Percentiles rank a stretch among this genome's conserved stretches.
These are phyloP conservation scores for Atopsyche davidsoni DNA, from an alignment of 1,140 invertebrate species.

Conservation along the genomic window DNA sequence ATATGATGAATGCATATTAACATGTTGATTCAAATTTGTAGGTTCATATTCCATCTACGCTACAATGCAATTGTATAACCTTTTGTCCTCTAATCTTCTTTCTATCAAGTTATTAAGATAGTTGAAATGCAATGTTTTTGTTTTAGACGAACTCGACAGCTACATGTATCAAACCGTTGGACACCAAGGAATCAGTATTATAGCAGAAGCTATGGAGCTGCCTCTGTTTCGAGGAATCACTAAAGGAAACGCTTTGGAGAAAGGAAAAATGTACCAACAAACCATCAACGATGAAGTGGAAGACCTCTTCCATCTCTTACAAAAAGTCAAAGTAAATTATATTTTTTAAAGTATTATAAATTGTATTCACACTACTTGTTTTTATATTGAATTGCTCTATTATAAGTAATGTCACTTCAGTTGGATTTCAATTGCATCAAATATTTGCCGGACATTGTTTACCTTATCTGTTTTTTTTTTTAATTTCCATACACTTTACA, in stretches of 20 bases:
- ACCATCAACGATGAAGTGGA: conserved; percentile 97
- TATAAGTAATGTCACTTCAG: too few species aligned
- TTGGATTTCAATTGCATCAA: too few species aligned
- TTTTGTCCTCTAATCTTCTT: background rate
- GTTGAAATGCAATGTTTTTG: too few species aligned
- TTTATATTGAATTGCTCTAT: too few species aligned
- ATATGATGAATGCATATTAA: too few species aligned
- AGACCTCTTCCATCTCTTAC: conserved; percentile 84
- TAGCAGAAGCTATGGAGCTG: conserved; percentile 89
- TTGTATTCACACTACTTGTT: background rate
- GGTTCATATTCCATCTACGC: too few species aligned
- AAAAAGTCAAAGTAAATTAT: conserved; percentile 68
- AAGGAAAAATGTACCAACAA: conserved; percentile 77
- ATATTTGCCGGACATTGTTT: too few species aligned
- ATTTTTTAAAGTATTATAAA: background rate
- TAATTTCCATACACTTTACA: too few species aligned
- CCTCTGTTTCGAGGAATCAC: conserved; percentile 86
- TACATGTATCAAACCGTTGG: conserved; percentile 99
- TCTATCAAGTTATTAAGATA: background rate
- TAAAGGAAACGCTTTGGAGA: conserved; percentile 69
- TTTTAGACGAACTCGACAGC: conserved; percentile 90
- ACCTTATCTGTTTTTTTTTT: too few species aligned
- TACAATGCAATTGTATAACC: too few species aligned
- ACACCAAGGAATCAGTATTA: conserved; percentile 85
- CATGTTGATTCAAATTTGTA: too few species aligned